Base-by-base conservation (phyloP, 2,888 invertebrate species). In the Drosophila lutescens region DNA sequence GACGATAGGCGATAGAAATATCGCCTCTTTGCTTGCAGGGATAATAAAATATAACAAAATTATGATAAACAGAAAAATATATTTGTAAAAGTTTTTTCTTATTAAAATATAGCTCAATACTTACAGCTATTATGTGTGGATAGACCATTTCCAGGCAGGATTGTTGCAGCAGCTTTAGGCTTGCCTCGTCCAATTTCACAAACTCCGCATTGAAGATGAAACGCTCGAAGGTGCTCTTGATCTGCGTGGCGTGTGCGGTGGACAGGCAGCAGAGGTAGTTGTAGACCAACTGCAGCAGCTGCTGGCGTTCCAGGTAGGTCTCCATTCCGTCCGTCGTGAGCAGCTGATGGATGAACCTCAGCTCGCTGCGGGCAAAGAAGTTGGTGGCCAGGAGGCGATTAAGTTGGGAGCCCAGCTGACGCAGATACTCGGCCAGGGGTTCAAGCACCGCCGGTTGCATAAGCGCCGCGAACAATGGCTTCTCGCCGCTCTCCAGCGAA, bases 191-290 rank as follows among this genome's bases (percentile, higher is more conserved):
- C 56, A 94, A 92, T 46, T 94, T 93, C 5, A 86, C 76, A 92
- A 94, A 95, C 36, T 93, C 86, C 12, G 92, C 92, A 88, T 94
- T 94, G 78, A 95, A 95, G 17, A 95, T 93, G 10, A 95, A 93
- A 59, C 93, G 92, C 44, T 93, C 92, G 56, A 95, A 94, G 9
- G 95, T 86, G 79, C 91, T 93, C 75, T 94, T 93, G 13, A 95
- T 91, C 82, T 94, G 94, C 38, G 88, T 82, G 78, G 93, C 93
- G 78, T 94, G 94, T 74, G 95, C 94, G 1, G 92, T 91, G 70
- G 94, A 93, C 76, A 95, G 92, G 62, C 94, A 93, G 72, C 94
- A 94, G 63, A 95, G 92, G 50, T 94, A 92, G 90, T 94, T 95
- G 66, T 94, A 94, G 9, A 94, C 93, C 44, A 94, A 73, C 55